phyloP scores from a whole-genome alignment of 2,113 vertebrate species.

The Leptobrachium ailaonicum region DNA sequence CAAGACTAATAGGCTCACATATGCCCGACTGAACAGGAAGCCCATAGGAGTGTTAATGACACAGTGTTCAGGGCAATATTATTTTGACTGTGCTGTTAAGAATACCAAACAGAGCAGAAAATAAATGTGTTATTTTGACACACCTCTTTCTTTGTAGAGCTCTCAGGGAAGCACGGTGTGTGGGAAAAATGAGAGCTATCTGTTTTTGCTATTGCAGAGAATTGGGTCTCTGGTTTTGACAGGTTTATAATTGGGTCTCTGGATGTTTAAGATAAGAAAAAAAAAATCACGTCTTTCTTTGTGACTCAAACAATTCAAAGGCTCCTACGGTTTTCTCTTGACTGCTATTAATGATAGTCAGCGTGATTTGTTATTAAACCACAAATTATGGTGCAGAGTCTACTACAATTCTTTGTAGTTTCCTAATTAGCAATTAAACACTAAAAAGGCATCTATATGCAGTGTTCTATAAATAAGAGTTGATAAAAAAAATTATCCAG shows the following conservation, averaged over 20 bases:
- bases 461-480: too few species aligned
- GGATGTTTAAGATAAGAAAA: neutral
- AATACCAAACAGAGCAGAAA: neutral
- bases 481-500: too few species aligned
- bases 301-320: neutral
- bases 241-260: neutral
- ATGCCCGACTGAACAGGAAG: neutral
- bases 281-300: neutral
- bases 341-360: neutral
- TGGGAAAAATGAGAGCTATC: neutral
- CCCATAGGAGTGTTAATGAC: constrained; percentile 1
- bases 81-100: neutral
- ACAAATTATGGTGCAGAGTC: constrained; percentile 12
- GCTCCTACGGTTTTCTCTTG: neutral
- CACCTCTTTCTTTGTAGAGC: neutral
- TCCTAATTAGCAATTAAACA: constrained; percentile 7
- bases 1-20: neutral
- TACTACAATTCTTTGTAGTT: constrained; percentile 8
- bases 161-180: neutral
- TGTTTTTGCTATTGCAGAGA: neutral
- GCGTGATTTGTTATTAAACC: constrained; percentile 10
- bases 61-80: constrained; percentile 9
- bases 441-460: constrained; percentile 24
- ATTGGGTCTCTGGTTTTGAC: neutral
- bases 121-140: neutral